Base-by-base conservation (phyloP, 2,113 vertebrate genomes). In the Ochotona curzoniae region DNA sequence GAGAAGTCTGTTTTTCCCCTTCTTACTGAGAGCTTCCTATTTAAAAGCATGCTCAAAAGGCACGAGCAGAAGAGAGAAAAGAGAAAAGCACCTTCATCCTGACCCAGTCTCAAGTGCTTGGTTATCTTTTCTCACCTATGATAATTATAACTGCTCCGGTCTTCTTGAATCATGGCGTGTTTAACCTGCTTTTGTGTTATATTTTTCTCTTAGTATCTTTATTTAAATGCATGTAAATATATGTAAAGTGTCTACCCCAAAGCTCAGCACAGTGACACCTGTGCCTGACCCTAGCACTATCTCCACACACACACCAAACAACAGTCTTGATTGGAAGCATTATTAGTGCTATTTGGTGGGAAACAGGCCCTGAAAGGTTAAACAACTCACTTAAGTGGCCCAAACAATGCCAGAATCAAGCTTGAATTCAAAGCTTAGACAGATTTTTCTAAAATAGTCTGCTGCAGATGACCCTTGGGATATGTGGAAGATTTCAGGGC, bases 221-320 rank as follows among this genome's bases (percentile, higher is more conserved):
- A 90, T 95, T 84, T 85, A 93, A 95, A 91, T 87, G 2, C 54
- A 93, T 96, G 96, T 76, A 96, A 96, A 95, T 93, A 79, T 83
- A 91, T 91, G 83, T 57, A 95, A 96, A 93, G 61, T 90, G 54
- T 61, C 32, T 20, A 38, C 8, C 49, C 44, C 26, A 32, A 67
- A 64, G 30, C 47, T 84, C 32, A 23, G 14, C 18, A 32, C 21
- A 67, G 63, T 71, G 83, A 80, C 71, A 83, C 67, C 38, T 26
- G 14, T 28, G 25, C 28, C 23, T 8, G 5, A 85, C 47, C 30
- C 1, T 30, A 7, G 4, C 54, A 14, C 18, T 57, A 13, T 15
- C 54, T 15, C 54, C 54, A 57, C 54, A 57, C 13, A 15, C 54
- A 57, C 25, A 38, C 30, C 26, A 15, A 3, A 49, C 25, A 64